A percentile compares a stretch with the other conserved stretches of the same genome.
Evolutionary conservation across 2,797 vertebrate species (phyloP).

Genomic region (Gymnocypris eckloni): DNA sequence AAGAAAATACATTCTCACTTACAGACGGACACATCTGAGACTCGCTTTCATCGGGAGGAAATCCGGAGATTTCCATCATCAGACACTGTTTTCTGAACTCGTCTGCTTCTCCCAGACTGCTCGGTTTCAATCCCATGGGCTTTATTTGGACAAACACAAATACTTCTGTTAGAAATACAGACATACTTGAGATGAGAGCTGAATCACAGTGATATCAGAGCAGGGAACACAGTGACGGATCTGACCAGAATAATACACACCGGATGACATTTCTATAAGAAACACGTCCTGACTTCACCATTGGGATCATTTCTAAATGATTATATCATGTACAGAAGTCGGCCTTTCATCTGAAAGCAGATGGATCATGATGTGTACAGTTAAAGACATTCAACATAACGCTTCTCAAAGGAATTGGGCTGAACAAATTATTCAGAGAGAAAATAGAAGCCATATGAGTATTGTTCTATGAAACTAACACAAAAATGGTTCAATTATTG

Average conservation of each 20-base stretch:
- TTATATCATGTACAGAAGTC: neutral
- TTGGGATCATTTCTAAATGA: no score
- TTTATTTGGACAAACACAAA: conserved; percentile 21
- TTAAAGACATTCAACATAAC: neutral
- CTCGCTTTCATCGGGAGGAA: neutral
- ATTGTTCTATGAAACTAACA: neutral
- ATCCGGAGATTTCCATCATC: conserved; percentile 33
- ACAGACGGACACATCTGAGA: conserved; percentile 4
- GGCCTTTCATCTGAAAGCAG: neutral
- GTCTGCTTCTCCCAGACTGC: conserved; percentile 4
- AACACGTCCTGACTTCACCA: neutral
- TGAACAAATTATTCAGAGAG: neutral
- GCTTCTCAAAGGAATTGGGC: neutral
- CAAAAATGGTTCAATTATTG: neutral
- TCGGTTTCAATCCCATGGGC: neutral
- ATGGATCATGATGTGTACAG: neutral
- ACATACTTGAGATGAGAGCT: neutral
- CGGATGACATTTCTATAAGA: neutral
- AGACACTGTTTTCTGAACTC: neutral
- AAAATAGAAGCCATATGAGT: neutral
- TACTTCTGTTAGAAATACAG: neutral
- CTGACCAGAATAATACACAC: neutral
- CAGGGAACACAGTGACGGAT: neutral
- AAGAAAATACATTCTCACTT: conserved; percentile 1
- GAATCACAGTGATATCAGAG: neutral